Evolutionary conservation across 2,888 invertebrate species (phyloP).

Genomic region (Morinoia aosen): DNA sequence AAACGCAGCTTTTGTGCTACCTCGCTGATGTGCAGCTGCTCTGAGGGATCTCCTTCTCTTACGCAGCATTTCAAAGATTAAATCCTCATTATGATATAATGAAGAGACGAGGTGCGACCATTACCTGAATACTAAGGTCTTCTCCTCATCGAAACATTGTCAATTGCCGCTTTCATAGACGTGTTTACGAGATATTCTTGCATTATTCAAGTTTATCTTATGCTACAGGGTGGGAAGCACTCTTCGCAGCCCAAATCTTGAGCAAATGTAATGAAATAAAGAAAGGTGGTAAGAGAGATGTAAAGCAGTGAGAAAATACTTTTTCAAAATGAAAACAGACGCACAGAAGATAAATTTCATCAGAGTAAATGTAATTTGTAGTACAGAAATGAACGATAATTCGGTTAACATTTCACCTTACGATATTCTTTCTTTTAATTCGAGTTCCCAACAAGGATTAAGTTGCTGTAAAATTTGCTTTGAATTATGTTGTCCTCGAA

Average conservation of each 20-base stretch:
- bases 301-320: not conserved
- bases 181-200: not conserved
- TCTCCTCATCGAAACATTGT: not conserved
- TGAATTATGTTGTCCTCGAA: not conserved
- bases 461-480: not conserved
- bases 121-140: not conserved
- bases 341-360: not conserved
- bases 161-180: not conserved
- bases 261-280: not conserved
- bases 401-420: not conserved
- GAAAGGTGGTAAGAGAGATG: not conserved
- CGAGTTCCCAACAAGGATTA: not conserved
- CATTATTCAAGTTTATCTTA: not conserved
- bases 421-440: not conserved
- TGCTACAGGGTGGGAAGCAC: not conserved
- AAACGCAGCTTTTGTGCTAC: slow-evolving; percentile 3
- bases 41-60: not conserved
- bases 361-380: not conserved
- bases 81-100: not conserved
- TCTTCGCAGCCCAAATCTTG: not conserved
- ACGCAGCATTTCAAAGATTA: not conserved
- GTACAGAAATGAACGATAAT: not conserved
- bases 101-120: not conserved
- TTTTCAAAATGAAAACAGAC: not conserved
- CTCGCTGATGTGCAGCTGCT: not conserved